Conservation (phyloP, 1,140 invertebrate species). For the Gryllus bimaculatus region DNA sequence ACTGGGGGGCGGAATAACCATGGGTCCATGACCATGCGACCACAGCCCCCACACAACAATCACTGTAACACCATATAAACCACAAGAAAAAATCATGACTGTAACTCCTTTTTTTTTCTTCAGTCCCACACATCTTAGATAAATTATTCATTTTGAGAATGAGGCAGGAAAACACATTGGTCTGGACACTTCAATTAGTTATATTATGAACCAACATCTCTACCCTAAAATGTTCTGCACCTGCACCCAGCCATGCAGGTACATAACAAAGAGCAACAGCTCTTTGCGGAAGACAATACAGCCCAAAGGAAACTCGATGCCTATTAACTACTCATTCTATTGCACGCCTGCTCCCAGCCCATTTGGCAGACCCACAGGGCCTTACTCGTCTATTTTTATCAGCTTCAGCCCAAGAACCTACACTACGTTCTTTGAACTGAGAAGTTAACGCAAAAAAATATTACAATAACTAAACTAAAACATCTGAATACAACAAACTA, state of each 20-base stretch:
- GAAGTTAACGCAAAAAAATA: neutral
- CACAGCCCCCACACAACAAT: neutral
- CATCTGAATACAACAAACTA: too few species aligned
- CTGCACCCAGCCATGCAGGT: too few species aligned
- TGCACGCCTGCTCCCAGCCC: neutral
- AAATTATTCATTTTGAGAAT: too few species aligned
- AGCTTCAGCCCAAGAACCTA: neutral
- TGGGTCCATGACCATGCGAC: constrained; percentile 7
- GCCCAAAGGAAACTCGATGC: neutral
- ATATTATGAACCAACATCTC: too few species aligned
- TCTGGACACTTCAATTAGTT: too few species aligned
- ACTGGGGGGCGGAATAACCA: constrained; percentile 28
- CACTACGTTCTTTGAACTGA: neutral
- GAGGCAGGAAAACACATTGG: too few species aligned
- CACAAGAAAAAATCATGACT: too few species aligned
- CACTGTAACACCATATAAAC: neutral
- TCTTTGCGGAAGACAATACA: neutral
- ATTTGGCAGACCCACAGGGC: neutral
- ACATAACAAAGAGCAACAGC: too few species aligned
- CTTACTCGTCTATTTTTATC: neutral
- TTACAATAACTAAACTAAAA: too few species aligned
- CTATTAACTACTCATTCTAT: constrained; percentile 1
- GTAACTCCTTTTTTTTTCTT: too few species aligned
- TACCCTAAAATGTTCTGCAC: too few species aligned
- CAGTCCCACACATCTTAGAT: too few species aligned